A percentile compares a stretch with the other conserved stretches of the same genome.
These are phyloP conservation scores for Unio delphinus DNA, from an alignment of 2,888 invertebrate genomes.

Conservation along the genomic window DNA sequence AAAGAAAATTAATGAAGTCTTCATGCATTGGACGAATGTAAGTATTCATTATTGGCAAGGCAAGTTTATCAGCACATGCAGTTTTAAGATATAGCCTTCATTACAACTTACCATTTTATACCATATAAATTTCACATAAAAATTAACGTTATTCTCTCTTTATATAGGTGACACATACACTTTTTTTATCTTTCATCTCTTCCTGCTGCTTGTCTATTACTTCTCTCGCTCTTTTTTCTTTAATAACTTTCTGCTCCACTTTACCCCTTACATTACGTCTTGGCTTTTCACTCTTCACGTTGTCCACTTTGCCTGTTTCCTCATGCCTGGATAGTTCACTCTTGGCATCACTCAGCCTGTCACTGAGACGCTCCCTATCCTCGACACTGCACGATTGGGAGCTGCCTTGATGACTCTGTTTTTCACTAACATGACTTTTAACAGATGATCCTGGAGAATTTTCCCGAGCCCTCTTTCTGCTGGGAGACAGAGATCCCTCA, in stretches of 20 bases:
- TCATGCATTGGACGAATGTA: too few species aligned
- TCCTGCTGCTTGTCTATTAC: slow-evolving; percentile 10
- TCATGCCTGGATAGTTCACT: slow-evolving; percentile 3
- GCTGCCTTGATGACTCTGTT: background rate
- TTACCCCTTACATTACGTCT: slow-evolving; percentile 18
- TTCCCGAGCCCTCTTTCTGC: slow-evolving; percentile 29
- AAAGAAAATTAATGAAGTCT: too few species aligned
- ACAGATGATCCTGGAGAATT: slow-evolving; percentile 25
- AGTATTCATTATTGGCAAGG: too few species aligned
- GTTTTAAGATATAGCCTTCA: too few species aligned
- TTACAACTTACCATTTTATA: too few species aligned
- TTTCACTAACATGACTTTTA: background rate
- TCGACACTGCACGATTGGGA: slow-evolving; percentile 9
- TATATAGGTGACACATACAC: too few species aligned
- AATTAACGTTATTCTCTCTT: too few species aligned
- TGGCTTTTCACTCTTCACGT: slow-evolving; percentile 15
- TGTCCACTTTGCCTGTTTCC: slow-evolving; percentile 26
- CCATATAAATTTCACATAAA: too few species aligned
- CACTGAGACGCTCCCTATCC: slow-evolving; percentile 1
- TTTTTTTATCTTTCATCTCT: slow-evolving; percentile 3
- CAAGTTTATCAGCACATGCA: too few species aligned
- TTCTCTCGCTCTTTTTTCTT: slow-evolving; percentile 10
- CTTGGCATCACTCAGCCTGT: background rate
- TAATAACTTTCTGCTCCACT: slow-evolving; percentile 4
- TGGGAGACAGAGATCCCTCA: slow-evolving; percentile 15